These are phyloP conservation scores for Drosophila truncata DNA, from an alignment of 1,140 invertebrate genomes.

Conservation along the genomic window DNA sequence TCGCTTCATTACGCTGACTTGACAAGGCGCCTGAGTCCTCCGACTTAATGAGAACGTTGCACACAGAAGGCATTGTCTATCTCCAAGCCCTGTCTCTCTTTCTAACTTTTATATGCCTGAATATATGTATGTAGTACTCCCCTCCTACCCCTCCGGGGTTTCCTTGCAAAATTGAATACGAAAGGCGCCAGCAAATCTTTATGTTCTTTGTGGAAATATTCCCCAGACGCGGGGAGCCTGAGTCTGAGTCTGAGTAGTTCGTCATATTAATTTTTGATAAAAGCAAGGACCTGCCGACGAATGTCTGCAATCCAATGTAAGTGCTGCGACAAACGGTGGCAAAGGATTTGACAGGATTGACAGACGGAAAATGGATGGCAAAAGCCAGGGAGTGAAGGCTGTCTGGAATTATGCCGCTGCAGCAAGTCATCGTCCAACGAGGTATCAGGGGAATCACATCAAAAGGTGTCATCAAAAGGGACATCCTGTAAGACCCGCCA, in stretches of 20 bases:
- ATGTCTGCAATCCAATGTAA: constrained; percentile 49
- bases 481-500: not conserved
- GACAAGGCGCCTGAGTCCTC: constrained; percentile 52
- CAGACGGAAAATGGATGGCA: constrained; percentile 21
- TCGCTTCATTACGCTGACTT: constrained; percentile 75
- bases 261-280: constrained; percentile 73
- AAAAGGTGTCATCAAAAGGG: constrained; percentile 28
- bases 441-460: constrained; percentile 25
- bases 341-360: constrained; percentile 62
- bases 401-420: constrained; percentile 11
- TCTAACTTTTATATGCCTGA: constrained; percentile 56
- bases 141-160: not conserved
- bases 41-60: constrained; percentile 66
- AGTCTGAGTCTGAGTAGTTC: constrained; percentile 76
- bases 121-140: constrained; percentile 5
- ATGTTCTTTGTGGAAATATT: constrained; percentile 53
- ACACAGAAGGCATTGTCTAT: constrained; percentile 51
- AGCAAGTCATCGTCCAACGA: not conserved
- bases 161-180: constrained; percentile 34
- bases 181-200: constrained; percentile 56
- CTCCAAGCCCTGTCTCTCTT: not conserved
- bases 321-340: constrained; percentile 60
- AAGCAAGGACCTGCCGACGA: constrained; percentile 24
- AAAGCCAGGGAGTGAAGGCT: constrained; percentile 20
- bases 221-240: constrained; percentile 12